Evolutionary conservation across 2,113 vertebrate species (phyloP).

Genomic region (Sinocyclocheilus anshuiensis): DNA sequence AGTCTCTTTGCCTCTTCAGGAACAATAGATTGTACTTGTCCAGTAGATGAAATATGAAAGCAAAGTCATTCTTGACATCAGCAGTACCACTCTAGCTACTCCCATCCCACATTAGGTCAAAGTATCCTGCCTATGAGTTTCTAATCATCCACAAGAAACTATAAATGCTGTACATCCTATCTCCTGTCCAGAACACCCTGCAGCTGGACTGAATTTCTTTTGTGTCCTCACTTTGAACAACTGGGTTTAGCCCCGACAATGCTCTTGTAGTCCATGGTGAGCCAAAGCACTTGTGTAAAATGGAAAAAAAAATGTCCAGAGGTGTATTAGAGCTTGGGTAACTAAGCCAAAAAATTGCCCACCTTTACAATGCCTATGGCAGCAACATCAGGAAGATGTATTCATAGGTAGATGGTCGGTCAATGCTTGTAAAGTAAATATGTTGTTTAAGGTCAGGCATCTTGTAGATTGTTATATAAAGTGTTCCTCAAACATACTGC

Average conservation of each 20-base stretch:
- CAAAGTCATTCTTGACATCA: slow-evolving; percentile 1
- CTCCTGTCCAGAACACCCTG: slow-evolving; percentile 74
- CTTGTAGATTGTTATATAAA: not conserved
- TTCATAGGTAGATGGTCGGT: not conserved
- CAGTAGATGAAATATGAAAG: slow-evolving; percentile 69
- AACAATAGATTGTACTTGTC: slow-evolving; percentile 85
- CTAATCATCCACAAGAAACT: slow-evolving; percentile 84
- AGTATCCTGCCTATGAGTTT: slow-evolving; percentile 85
- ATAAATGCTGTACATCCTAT: slow-evolving; percentile 66
- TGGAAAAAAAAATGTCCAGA: slow-evolving; percentile 80
- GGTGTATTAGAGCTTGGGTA: slow-evolving; percentile 82
- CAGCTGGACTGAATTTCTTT: slow-evolving; percentile 56
- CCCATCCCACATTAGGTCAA: slow-evolving; percentile 81
- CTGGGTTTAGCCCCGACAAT: slow-evolving; percentile 70
- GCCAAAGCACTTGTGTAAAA: slow-evolving; percentile 85
- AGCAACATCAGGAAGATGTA: too few species aligned
- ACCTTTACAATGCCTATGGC: slow-evolving; percentile 78
- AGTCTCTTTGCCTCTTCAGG: slow-evolving; percentile 51
- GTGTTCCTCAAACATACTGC: not conserved
- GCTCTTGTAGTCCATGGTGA: slow-evolving; percentile 45
- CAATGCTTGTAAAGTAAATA: not conserved
- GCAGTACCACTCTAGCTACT: slow-evolving; percentile 74
- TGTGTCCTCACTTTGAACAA: not conserved
- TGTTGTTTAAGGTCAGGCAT: not conserved
- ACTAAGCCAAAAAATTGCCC: slow-evolving; percentile 83